phyloP scores from a whole-genome alignment of 2,888 invertebrate genomes.

The Patella depressa region DNA sequence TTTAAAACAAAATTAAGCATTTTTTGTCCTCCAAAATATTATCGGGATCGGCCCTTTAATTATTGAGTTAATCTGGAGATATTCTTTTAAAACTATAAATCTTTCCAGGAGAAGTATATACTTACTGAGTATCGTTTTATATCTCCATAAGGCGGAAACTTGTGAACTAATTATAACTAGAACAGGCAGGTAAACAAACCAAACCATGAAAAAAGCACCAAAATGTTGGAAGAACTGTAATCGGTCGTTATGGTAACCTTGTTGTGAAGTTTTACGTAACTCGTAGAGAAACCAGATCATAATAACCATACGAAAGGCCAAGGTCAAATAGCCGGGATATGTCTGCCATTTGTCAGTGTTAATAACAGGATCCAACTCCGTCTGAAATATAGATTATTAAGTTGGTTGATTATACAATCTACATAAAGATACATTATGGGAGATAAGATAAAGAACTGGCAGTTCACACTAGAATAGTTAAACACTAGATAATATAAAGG shows the following conservation, averaged over 20 bases:
- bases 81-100: no score
- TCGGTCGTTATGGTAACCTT: conserved; percentile 84
- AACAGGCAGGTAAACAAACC: conserved; percentile 97
- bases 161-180: conserved; percentile 93
- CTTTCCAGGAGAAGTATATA: conserved; percentile 27
- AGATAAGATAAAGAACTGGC: no score
- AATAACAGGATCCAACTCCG: conserved; percentile 94
- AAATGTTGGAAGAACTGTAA: conserved; percentile 95
- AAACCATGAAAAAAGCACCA: conserved; percentile 96
- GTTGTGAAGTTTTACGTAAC: conserved; percentile 82
- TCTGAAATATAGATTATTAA: conserved; percentile 75
- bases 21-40: no score
- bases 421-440: no score
- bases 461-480: no score
- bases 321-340: conserved; percentile 96
- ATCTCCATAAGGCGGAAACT: conserved; percentile 95
- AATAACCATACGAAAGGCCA: conserved; percentile 86
- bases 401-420: no score
- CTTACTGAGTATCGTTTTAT: conserved; percentile 91
- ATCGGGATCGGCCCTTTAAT: no score
- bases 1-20: no score
- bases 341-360: conserved; percentile 98
- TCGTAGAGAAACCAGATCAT: conserved; percentile 90
- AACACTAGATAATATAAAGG: no score
- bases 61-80: no score